These are phyloP conservation scores for Tipula vernalis DNA, from an alignment of 2,888 invertebrate genomes.

Conservation along the genomic window DNA sequence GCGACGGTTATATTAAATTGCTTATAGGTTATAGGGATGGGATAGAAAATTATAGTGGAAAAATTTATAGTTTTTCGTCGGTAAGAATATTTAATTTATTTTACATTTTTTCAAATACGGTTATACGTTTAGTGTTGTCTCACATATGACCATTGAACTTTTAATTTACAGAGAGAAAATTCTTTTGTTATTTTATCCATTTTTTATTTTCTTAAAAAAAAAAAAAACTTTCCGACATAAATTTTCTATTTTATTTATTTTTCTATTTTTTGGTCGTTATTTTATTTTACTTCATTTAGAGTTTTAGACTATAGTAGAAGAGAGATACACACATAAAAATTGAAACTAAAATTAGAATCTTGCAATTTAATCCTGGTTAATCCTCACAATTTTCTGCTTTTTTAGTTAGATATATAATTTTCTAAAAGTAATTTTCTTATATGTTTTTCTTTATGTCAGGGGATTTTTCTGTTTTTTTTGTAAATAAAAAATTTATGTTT, in stretches of 20 bases:
- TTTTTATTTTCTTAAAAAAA: neutral
- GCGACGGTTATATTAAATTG: no score
- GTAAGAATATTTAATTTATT: neutral
- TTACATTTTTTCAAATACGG: neutral
- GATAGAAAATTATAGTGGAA: no score
- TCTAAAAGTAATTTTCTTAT: conserved; percentile 4
- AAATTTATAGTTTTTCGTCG: neutral
- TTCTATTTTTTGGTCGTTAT: neutral
- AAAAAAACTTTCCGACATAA: neutral
- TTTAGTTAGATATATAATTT: neutral
- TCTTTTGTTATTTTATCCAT: neutral
- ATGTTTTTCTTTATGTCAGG: conserved; percentile 4
- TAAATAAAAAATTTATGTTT: neutral
- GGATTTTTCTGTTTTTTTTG: neutral
- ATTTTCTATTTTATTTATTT: neutral
- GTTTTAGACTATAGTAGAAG: neutral
- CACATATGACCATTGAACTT: neutral
- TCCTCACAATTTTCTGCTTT: conserved; percentile 19
- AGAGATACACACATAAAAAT: neutral
- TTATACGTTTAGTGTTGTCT: neutral
- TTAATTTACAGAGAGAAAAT: conserved; percentile 4
- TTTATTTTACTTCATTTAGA: neutral
- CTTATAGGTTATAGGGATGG: no score
- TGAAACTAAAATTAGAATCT: conserved; percentile 18
- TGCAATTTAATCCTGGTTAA: conserved; percentile 27